Base-by-base conservation (phyloP, 2,113 vertebrate species). In the Macroglossus sobrinus region DNA sequence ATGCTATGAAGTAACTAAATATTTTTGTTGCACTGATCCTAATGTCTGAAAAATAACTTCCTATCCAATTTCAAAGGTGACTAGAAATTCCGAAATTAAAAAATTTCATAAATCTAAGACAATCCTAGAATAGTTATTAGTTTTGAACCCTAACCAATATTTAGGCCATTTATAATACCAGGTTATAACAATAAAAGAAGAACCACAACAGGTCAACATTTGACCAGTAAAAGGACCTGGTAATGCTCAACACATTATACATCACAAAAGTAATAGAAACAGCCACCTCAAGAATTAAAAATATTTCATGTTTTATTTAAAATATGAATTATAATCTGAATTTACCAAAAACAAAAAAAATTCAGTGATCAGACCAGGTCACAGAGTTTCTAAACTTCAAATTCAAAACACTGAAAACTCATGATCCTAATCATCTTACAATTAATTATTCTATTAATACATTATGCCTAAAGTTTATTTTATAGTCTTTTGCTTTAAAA, bases 221-320 rank as follows among this genome's bases (percentile, higher is more conserved):
- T 64, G 66, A 71, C 24, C 59, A 91, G n/a, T 22, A 59, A 69
- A 80, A 95, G 33, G 5, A 9, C 43, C 35, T 50, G 28, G 61
- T 66, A 71, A 92, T 75, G 55, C 13, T 89, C 22, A 93, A 76
- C 18, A 75, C 1, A 53, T 53, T 13, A 72, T 24, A 33, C 3
- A 86, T 28, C 18, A 89, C 22, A 80, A 68, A 19, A 74, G 33
- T 55, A 28, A 80, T 16, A 14, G 55, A 89, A 92, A 64, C 19
- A 93, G 40, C 33, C 33, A 94, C 14, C 69, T 78, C 55, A 93
- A 93, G 71, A 93, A 96, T 69, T 90, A 24, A 86, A 79, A 94
- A 45, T 66, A 93, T 35, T 59, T 79, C 33, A 63, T 13, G 5
- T 90, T 79, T 96, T 90, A 92, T 24, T 86, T 93, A 84, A 93